Base-by-base conservation (phyloP, 37 sponge, comb jelly and placozoan species). In the Geodia barretti region DNA sequence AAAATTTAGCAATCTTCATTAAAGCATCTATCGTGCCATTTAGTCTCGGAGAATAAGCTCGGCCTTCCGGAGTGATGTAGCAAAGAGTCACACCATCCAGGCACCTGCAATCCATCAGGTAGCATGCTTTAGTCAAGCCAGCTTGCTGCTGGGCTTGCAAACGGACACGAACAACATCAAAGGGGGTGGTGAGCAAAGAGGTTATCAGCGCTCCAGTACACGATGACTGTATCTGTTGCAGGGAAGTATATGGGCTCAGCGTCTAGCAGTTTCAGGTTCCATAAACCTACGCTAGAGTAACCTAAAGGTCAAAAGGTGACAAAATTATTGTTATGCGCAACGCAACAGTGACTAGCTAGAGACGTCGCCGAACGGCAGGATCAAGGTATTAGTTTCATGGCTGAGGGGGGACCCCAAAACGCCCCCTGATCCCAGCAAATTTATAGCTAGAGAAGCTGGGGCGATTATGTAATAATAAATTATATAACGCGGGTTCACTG, bases 111-210 rank as follows among this genome's bases (percentile, higher is more conserved):
- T 91, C 87, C 43, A 92, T 47, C 63, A 87, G 60, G 67, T 87
- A 83, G 69, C 92, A 92, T 34, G 78, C 71, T 71, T 72, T 76
- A 7, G 83, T 30, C 61, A 43, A n/a, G 1, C 36, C 29, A 8
- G 74, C 30, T 28, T 80, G 74, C 74, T 94, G 95, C 77, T 95
- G 93, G 1, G 92, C 86, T 41, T 97, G 97, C 0, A 97, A 78
- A 17, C 97, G 68, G 0, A 90, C 84, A 39, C 94, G 94, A 19
- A 97, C 95, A 1, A 97, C 97, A 69, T 97, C 97, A 77, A 97
- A 97, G 7, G 97, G 97, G 35, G 95, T 89, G 58, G 90, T 94
- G 39, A 90, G 79, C 1, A 94, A 29, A 0, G 94, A 89, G 20
- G 94, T 94, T 1, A 94, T 79, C 1, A 90, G 4, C 2, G 94